Evolutionary conservation across 2,888 invertebrate genomes (phyloP).

Genomic region (Amphimallon solstitiale): DNA sequence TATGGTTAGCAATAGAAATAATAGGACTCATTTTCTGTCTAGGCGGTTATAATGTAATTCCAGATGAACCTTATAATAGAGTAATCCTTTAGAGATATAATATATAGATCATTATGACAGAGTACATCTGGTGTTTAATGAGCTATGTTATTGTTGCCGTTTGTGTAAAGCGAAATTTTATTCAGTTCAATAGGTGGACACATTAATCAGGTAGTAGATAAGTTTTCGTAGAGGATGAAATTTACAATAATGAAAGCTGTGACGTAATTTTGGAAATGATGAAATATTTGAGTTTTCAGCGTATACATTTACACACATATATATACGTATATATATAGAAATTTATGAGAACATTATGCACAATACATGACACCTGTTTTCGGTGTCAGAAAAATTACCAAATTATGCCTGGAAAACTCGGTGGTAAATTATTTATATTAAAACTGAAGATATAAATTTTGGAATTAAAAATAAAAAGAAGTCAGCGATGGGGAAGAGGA

Average conservation of each 20-base stretch:
- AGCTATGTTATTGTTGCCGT: constrained; percentile 14
- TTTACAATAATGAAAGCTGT: constrained; percentile 25
- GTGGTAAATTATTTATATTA: constrained; percentile 17
- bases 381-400: constrained; percentile 43
- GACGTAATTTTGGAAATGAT: constrained; percentile 34
- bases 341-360: constrained; percentile 45
- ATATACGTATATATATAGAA: constrained; percentile 40
- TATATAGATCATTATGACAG: constrained; percentile 15
- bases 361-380: constrained; percentile 46
- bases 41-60: too few relatives aligned
- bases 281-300: constrained; percentile 42
- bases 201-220: constrained; percentile 27
- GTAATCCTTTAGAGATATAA: constrained; percentile 6
- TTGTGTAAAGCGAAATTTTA: constrained; percentile 22
- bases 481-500: too few relatives aligned
- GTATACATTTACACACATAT: too few relatives aligned
- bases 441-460: constrained; percentile 18
- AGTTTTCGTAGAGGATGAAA: constrained; percentile 8
- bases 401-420: constrained; percentile 43
- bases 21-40: too few relatives aligned
- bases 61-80: not conserved
- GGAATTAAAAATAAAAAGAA: constrained; percentile 10
- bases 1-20: too few relatives aligned
- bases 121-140: constrained; percentile 1
- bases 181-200: constrained; percentile 15